Evolutionary conservation across 2,888 invertebrate genomes (phyloP), one percentile per base, ranked within the genome.

Genomic region (Osmoderma eremita): DNA sequence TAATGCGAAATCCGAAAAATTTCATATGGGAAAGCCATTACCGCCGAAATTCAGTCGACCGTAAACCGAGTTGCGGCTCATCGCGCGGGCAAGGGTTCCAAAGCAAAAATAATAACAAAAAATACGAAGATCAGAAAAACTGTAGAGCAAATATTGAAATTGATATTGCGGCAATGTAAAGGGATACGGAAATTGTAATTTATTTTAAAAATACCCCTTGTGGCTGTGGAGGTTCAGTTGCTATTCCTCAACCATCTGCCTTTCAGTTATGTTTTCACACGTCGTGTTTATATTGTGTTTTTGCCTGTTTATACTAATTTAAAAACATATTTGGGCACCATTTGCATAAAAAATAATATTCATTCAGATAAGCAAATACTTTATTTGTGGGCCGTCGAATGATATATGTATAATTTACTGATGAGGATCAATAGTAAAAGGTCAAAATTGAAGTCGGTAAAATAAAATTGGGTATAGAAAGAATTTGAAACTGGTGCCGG

Each of bases 191-290:
- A 73, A 74, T 73, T 74, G 76, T 75, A 75, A 74, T 75, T 74
- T 75, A 76, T 78, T 78, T 78, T 74, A 75, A 76, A 77, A 77
- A 76, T 75, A 73, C 72, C 71, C 70, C 71, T 68, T 65, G 67
- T 72, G 67, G 73, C 74, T 73, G 65, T 54, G 65, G 69, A 72
- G 73, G 30, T 68, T 74, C 69, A 65, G 70, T 71, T 77, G 74
- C 75, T 75, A 74, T 77, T 74, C 71, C 74, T 71, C 71, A 67
- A 73, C 73, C 77, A 78, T 75, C 76, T 77, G 78, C 74, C 73
- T 75, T 71, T 72, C 73, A 68, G 77, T 77, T 78, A 72, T 77
- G 76, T 72, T 78, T 78, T 79, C 79, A 73, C 79, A 79, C 78
- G 79, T 78, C 74, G 69, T 78, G 79, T 79, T 78, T 75, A 76